phyloP scores from a whole-genome alignment of 2,113 vertebrate species.

The Grus americana region DNA sequence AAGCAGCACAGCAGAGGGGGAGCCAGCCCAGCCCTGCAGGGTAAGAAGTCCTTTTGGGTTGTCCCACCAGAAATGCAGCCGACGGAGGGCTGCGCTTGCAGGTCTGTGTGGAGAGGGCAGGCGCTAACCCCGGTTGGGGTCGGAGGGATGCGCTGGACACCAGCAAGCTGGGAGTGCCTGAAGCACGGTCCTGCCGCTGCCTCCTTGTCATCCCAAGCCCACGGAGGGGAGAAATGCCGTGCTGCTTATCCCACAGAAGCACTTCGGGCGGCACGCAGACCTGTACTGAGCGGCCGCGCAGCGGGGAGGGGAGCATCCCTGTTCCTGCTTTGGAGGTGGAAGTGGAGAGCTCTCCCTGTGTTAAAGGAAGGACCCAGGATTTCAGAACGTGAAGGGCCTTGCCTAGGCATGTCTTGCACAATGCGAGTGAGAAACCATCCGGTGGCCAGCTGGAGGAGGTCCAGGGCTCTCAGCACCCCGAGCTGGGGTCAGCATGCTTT shows the following conservation, averaged over 20 bases:
- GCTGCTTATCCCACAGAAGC: background rate
- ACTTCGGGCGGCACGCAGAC: rapidly evolving
- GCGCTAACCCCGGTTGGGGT: rapidly evolving
- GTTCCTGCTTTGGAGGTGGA: background rate
- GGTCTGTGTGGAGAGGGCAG: background rate
- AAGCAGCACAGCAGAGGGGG: background rate
- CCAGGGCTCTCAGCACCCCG: background rate
- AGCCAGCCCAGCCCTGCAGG: background rate
- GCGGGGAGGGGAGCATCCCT: background rate
- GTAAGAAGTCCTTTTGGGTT: background rate
- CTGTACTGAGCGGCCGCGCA: rapidly evolving
- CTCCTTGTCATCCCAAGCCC: no score
- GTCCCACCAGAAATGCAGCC: no score
- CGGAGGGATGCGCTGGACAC: background rate
- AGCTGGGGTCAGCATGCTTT: rapidly evolving
- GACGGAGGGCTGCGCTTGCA: no score
- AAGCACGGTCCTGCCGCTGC: background rate
- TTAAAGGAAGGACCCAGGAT: no score
- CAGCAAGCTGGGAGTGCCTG: background rate
- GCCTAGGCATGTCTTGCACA: background rate
- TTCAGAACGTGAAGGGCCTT: rapidly evolving
- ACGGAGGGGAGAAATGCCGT: rapidly evolving
- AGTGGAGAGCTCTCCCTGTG: rapidly evolving
- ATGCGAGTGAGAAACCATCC: background rate
- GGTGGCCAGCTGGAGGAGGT: background rate